Conservation (phyloP, 2,113 vertebrate genomes). For the Odocoileus hemionus region DNA sequence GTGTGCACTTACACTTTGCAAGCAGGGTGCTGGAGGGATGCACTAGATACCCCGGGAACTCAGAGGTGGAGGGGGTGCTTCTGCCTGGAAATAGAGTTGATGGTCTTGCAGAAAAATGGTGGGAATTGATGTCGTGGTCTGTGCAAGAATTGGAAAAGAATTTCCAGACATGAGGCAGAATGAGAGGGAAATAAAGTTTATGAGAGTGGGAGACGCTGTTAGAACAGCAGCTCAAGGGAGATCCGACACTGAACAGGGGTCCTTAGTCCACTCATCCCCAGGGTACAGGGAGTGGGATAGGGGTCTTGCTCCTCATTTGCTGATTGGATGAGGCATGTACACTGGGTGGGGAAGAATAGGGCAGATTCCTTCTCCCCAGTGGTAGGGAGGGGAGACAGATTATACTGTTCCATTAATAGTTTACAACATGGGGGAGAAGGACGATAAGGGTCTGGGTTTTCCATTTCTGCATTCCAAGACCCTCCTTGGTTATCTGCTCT, state of each 20-base stretch:
- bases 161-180: not conserved
- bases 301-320: not conserved
- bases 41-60: not conserved
- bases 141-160: accelerated
- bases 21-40: not conserved
- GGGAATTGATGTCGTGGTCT: not conserved
- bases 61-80: not conserved
- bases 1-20: too few relatives aligned
- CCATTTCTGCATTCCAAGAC: not conserved
- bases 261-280: not conserved
- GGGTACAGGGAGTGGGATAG: not conserved
- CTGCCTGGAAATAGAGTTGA: not conserved
- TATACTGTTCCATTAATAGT: not conserved
- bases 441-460: not conserved
- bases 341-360: not conserved
- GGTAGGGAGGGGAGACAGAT: not conserved
- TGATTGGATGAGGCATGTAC: not conserved
- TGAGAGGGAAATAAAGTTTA: not conserved
- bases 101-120: not conserved
- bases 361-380: not conserved
- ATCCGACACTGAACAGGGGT: not conserved
- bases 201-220: not conserved
- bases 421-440: not conserved
- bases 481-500: not conserved
- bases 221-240: not conserved